phyloP scores from a whole-genome alignment of 2,888 invertebrate genomes.

The Drosophila ezoana region DNA sequence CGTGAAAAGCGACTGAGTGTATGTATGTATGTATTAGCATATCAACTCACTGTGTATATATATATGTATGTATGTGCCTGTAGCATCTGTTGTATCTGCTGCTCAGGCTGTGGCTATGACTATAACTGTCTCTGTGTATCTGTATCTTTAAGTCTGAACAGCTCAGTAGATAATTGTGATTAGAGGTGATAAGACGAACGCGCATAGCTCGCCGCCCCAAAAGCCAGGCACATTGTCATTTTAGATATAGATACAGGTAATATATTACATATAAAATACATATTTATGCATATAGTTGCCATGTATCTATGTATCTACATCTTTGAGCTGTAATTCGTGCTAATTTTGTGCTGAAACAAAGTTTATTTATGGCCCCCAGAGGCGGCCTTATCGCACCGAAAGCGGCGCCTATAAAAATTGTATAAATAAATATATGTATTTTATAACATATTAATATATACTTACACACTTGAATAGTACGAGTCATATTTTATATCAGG shows the following conservation, averaged over 20 bases:
- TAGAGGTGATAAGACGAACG: slow-evolving; percentile 65
- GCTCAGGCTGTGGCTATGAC: background rate
- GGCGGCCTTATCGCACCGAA: slow-evolving; percentile 17
- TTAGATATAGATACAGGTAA: slow-evolving; percentile 8
- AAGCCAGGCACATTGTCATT: background rate
- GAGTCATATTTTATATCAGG: background rate
- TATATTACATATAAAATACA: background rate
- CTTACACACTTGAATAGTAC: background rate
- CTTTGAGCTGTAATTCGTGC: slow-evolving; percentile 7
- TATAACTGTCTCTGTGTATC: slow-evolving; percentile 13
- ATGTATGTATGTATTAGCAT: background rate
- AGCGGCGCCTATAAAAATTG: slow-evolving; percentile 3
- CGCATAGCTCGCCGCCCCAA: background rate
- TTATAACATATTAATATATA: slow-evolving; percentile 1
- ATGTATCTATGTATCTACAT: slow-evolving; percentile 7
- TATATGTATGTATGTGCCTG: background rate
- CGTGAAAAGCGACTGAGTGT: slow-evolving; percentile 22
- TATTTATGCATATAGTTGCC: slow-evolving; percentile 8
- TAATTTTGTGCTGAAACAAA: slow-evolving; percentile 26
- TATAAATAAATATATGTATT: background rate
- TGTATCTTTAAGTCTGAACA: slow-evolving; percentile 42
- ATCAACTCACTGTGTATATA: slow-evolving; percentile 14
- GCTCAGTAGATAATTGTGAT: slow-evolving; percentile 70
- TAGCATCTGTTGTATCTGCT: slow-evolving; percentile 13
- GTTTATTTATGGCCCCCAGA: slow-evolving; percentile 16